phyloP scores from a whole-genome alignment of 2,888 invertebrate genomes.

The Drosophila nr. perissopoda region DNA sequence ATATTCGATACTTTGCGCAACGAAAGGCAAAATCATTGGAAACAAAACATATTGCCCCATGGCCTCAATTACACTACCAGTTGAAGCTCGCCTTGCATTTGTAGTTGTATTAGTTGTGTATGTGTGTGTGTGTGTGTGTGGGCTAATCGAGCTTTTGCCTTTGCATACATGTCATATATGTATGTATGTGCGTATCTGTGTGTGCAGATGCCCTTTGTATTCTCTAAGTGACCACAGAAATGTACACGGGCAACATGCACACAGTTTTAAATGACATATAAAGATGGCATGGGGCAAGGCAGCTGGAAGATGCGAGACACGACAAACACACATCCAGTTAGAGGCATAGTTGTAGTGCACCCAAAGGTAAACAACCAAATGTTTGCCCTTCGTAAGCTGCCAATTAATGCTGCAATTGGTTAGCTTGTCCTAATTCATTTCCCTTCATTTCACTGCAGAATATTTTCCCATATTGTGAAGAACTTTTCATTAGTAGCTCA shows the following conservation, averaged over 20 bases:
- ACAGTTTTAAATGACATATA: slow-evolving; percentile 64
- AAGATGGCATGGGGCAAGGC: not conserved
- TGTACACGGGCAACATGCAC: slow-evolving; percentile 74
- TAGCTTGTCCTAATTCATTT: slow-evolving; percentile 17
- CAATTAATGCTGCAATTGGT: slow-evolving; percentile 60
- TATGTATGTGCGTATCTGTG: slow-evolving; percentile 20
- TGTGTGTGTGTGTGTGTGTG: slow-evolving; percentile 60
- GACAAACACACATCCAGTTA: slow-evolving; percentile 19
- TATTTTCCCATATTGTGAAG: not conserved
- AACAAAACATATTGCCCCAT: slow-evolving; percentile 82
- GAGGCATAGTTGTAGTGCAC: slow-evolving; percentile 1
- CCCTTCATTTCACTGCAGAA: not conserved
- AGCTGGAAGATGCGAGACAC: not conserved
- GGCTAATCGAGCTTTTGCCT: slow-evolving; percentile 72
- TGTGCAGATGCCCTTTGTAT: slow-evolving; percentile 53
- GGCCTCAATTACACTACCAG: slow-evolving; percentile 80
- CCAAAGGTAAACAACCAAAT: slow-evolving; percentile 47
- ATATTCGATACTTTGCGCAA: slow-evolving; percentile 82
- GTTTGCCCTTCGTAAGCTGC: slow-evolving; percentile 51
- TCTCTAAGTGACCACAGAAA: slow-evolving; percentile 78
- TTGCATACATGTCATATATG: slow-evolving; percentile 28
- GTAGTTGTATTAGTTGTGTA: slow-evolving; percentile 20
- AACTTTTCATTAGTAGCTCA: not conserved
- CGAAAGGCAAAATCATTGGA: slow-evolving; percentile 80
- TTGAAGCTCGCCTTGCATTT: slow-evolving; percentile 57